Base-by-base conservation (phyloP, 1,140 invertebrate genomes). In the Anastrepha obliqua region DNA sequence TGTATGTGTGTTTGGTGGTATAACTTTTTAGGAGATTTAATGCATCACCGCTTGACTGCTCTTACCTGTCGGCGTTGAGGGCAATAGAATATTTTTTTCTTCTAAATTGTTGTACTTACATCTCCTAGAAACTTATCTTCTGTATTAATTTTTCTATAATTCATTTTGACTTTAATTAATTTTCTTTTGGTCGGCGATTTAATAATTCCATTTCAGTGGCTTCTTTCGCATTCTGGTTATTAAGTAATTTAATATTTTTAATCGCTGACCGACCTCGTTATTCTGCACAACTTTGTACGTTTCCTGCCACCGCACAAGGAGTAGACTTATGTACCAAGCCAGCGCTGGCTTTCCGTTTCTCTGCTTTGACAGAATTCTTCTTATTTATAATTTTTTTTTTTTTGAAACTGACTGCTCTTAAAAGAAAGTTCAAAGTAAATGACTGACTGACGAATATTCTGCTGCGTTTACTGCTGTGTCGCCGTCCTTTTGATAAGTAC, bases 171-270 rank as follows among this genome's bases (percentile, higher is more conserved):
- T 74, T 4, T 74, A 74, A 74, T 74, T 74, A 17, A 74, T 44
- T 74, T 74, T 47, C 67, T 44, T 47, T 74, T 74, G 15, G 64
- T 67, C 29, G 9, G 29, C 8, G 11, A 74, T 47, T 29, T 39
- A 67, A 67, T 74, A 74, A 47, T 70, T 44, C 15, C 44, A 13
- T 44, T 74, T 5, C 13, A 13, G 9, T 11, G 67, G 67, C 13
- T 74, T 74, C 4, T 15, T 74, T 44, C 17, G 44, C 13, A 17
- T 74, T 74, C 42, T 17, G 42, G 42, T 47, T 74, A 47, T 74
- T 74, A 47, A 74, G 67, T 74, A 47, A 74, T 74, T 74, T 74
- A 17, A 74, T n/a, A 74, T 47, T 74, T 74, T 74, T 42, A 44
- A 74, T 11, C 39, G 67, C 15, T 17, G 67, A 55, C 42, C 67